Evolutionary conservation across 2,113 vertebrate species (phyloP).

Genomic region (Brachyhypopomus occidentalis): DNA sequence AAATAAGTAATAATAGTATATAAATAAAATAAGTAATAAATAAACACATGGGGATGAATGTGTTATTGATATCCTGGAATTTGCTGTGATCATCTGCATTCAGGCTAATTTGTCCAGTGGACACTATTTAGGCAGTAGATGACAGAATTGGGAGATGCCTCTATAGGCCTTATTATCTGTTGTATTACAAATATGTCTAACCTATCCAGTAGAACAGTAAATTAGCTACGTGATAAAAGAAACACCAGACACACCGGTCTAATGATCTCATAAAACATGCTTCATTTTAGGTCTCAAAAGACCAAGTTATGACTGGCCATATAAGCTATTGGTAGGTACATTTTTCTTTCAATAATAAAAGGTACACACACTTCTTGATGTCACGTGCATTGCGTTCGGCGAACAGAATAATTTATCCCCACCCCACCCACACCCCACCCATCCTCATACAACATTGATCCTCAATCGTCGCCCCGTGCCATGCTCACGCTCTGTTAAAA

Average conservation of each 20-base stretch:
- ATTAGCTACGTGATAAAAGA: neutral
- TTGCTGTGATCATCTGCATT: neutral
- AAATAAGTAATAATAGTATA: too few relatives aligned
- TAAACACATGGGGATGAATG: neutral
- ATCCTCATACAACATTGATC: neutral
- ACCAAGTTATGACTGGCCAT: too few relatives aligned
- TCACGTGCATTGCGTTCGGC: too few relatives aligned
- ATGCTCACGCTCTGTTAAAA: neutral
- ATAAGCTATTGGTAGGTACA: too few relatives aligned
- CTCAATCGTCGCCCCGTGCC: neutral
- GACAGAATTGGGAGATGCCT: constrained; percentile 1
- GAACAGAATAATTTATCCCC: too few relatives aligned
- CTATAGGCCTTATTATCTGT: constrained; percentile 9
- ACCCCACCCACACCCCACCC: too few relatives aligned
- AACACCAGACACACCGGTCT: neutral
- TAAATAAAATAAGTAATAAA: neutral
- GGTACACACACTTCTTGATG: too few relatives aligned
- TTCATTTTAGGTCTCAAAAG: too few relatives aligned
- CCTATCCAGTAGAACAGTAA: neutral
- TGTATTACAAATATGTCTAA: neutral
- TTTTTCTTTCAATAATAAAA: too few relatives aligned
- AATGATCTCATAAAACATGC: neutral
- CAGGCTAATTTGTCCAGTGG: constrained; percentile 16
- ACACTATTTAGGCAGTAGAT: constrained; percentile 2
- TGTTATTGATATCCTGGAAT: neutral